Conservation (phyloP, 1,140 invertebrate species). For the Diuraphis noxia region DNA sequence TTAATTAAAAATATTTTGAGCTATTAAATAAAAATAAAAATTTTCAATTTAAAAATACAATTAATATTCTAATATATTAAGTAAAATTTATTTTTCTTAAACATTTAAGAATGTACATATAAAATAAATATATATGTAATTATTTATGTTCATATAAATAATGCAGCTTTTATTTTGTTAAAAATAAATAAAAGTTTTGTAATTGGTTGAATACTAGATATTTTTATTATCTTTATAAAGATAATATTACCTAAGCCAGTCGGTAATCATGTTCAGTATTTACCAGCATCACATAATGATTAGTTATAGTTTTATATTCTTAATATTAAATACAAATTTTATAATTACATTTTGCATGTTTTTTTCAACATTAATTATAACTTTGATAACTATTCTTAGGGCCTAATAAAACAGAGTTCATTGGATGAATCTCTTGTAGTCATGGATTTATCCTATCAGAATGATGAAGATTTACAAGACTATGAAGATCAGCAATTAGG, state of each 20-base stretch:
- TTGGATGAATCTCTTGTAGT: slow-evolving; percentile 76
- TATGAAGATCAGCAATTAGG: slow-evolving; percentile 35
- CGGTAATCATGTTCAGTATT: neutral
- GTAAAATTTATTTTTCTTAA: too few relatives aligned
- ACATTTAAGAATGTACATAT: too few relatives aligned
- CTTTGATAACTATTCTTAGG: slow-evolving; percentile 61
- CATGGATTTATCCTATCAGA: slow-evolving; percentile 56
- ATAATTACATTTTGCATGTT: neutral
- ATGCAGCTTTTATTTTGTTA: neutral
- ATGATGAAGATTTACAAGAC: slow-evolving; percentile 48
- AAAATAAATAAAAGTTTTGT: neutral
- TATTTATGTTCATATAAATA: too few relatives aligned
- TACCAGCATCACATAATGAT: neutral
- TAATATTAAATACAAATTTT: neutral
- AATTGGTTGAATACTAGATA: neutral
- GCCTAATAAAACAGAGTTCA: slow-evolving; percentile 90
- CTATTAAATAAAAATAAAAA: neutral
- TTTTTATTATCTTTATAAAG: neutral
- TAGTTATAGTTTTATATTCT: neutral
- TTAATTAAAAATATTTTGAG: neutral
- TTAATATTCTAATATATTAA: too few relatives aligned
- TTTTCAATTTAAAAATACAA: too few relatives aligned
- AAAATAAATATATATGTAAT: too few relatives aligned
- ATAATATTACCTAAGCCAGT: neutral
- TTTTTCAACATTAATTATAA: neutral